Conservation (phyloP, 1,140 invertebrate genomes). For the Paralvinella palmiformis region DNA sequence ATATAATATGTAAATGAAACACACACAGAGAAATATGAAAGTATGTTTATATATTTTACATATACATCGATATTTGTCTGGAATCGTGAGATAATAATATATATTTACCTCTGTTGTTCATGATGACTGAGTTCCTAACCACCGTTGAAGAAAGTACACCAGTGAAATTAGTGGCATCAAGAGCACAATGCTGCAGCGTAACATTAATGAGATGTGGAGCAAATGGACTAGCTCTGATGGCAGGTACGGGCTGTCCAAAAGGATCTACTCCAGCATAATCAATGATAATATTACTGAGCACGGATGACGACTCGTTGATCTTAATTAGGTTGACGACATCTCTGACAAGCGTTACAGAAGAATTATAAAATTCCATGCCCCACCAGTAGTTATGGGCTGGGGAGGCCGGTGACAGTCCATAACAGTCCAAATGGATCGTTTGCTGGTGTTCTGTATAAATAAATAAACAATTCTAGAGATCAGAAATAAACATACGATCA, state of each 20-base stretch:
- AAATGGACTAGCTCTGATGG: slow-evolving; percentile 77
- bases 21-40: too few relatives aligned
- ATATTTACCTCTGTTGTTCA: slow-evolving; percentile 68
- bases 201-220: slow-evolving; percentile 77
- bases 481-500: too few relatives aligned
- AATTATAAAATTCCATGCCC: slow-evolving; percentile 47
- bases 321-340: slow-evolving; percentile 33
- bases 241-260: slow-evolving; percentile 68
- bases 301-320: slow-evolving; percentile 64
- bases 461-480: neutral
- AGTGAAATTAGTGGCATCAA: slow-evolving; percentile 86
- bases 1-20: too few relatives aligned
- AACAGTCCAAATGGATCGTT: slow-evolving; percentile 44
- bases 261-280: slow-evolving; percentile 66
- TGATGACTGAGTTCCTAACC: slow-evolving; percentile 73
- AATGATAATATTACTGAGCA: slow-evolving; percentile 71
- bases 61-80: too few relatives aligned
- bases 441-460: slow-evolving; percentile 40
- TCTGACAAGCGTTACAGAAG: slow-evolving; percentile 25
- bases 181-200: slow-evolving; percentile 75
- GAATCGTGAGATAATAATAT: slow-evolving; percentile 2
- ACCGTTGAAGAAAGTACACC: slow-evolving; percentile 71
- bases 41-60: too few relatives aligned
- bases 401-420: slow-evolving; percentile 29
- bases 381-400: slow-evolving; percentile 41